These are phyloP conservation scores for Pachycephala philippinensis DNA, from an alignment of 2,113 vertebrate genomes.

Conservation along the genomic window DNA sequence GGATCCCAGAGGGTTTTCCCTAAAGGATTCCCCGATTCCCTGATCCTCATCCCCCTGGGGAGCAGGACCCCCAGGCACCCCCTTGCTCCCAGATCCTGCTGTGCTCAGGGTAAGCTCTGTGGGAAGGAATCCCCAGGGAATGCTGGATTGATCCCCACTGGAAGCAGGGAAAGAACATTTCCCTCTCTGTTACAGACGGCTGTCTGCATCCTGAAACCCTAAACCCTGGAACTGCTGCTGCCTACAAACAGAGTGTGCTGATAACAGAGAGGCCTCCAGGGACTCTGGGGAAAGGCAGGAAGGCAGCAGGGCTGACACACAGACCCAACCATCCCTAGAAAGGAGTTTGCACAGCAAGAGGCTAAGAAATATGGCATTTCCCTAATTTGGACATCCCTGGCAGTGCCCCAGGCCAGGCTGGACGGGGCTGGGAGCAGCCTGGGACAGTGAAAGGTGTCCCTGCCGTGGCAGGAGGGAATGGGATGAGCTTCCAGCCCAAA, in stretches of 20 bases:
- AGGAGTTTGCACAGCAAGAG: too few species aligned
- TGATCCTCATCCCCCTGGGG: neutral
- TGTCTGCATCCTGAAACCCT: neutral
- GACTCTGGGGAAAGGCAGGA: neutral
- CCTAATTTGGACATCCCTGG: neutral
- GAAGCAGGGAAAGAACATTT: neutral
- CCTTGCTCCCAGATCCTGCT: neutral
- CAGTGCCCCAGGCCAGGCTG: neutral
- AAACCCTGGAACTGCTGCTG: neutral
- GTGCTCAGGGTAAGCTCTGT: neutral
- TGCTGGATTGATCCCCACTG: neutral
- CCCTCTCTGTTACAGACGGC: neutral
- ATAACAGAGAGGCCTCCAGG: neutral
- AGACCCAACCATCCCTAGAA: neutral
- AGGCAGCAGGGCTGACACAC: neutral
- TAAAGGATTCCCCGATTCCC: neutral
- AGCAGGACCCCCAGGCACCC: neutral
- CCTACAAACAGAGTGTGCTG: accelerated
- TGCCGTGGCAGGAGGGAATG: neutral
- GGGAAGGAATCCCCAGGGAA: neutral
- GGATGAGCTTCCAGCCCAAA: neutral
- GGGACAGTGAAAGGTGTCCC: neutral
- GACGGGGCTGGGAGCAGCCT: neutral
- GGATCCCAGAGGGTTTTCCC: neutral
- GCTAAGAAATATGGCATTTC: accelerated